Conservation (phyloP, 2,888 invertebrate species). For the Argynnis bischoffii region DNA sequence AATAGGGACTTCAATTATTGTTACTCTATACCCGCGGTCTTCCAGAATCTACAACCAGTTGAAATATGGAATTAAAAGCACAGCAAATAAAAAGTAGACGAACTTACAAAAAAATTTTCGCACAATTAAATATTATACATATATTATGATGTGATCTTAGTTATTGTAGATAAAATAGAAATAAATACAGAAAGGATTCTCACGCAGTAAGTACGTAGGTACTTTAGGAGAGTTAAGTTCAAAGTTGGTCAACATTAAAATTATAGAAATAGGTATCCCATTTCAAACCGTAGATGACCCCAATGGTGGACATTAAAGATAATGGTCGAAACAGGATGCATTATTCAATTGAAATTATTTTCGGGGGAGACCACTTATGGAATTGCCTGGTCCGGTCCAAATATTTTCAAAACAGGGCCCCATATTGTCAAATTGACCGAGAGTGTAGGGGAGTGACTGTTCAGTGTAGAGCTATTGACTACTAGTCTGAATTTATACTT, state of each 20-base stretch:
- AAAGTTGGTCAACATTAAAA: conserved; percentile 5
- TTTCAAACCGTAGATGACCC: conserved; percentile 2
- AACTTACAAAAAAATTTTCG: too few relatives aligned
- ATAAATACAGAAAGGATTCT: too few relatives aligned
- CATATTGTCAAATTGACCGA: conserved; percentile 78
- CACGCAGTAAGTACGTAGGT: not conserved
- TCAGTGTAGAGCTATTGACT: conserved; percentile 18
- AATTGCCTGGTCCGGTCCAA: conserved; percentile 72
- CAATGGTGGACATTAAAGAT: conserved; percentile 43
- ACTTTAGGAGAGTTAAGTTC: not conserved
- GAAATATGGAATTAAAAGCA: too few relatives aligned
- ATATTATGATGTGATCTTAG: too few relatives aligned
- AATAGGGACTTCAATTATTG: too few relatives aligned
- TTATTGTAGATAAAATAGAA: too few relatives aligned
- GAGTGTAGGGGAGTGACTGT: conserved; percentile 59
- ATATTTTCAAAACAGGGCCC: conserved; percentile 78
- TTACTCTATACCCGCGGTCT: too few relatives aligned
- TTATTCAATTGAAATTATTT: conserved; percentile 76
- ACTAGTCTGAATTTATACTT: conserved; percentile 18
- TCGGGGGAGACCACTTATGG: conserved; percentile 67
- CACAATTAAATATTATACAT: too few relatives aligned
- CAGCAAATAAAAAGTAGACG: too few relatives aligned
- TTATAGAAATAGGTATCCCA: conserved; percentile 5
- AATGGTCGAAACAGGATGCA: conserved; percentile 58
- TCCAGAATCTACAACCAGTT: too few relatives aligned